Evolutionary conservation across 2,888 invertebrate species (phyloP), one percentile per base, ranked within the genome.

Genomic region (Rhagonycha lutea): DNA sequence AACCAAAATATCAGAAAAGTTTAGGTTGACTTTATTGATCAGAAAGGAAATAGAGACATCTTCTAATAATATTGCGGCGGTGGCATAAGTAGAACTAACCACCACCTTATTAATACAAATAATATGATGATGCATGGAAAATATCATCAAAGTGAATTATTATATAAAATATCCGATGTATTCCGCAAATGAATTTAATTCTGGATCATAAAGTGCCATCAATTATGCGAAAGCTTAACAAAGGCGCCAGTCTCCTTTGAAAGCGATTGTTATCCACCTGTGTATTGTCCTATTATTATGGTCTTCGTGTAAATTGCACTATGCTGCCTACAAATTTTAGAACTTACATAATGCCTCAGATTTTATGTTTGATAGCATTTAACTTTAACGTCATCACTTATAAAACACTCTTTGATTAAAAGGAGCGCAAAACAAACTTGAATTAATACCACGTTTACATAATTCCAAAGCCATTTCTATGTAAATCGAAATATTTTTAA

Each of bases 261-360:
- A 77, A 81, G 76, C 79, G 79, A 81, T 81, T 81, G 81, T 81
- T 81, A 81, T 81, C 79, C 80, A 81, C 80, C 80, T 81, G 80
- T 75, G 77, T 79, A 79, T 79, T 79, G 79, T 79, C 78, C 78
- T 76, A 77, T 78, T 78, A 78, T 79, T 78, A 78, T 63, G 74
- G 77, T 65, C 79, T 75, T 76, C 76, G 76, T 73, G 71, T 76
- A 76, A 73, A 76, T 76, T 76, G 76, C 76, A 76, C 73, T 73
- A 73, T 72, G 73, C 76, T 70, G 76, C 73, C 71, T 77, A 65
- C 62, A 70, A 77, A 77, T 74, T 77, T 77, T 77, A 77, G 76
- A 77, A 77, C 76, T 77, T 77, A 77, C 73, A 77, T 74, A 77
- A 77, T 76, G 73, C 65, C 74, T 61, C 68, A 76, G 76, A 77